Conservation (phyloP, 2,113 vertebrate genomes). For the Phalacrocorax carbo region DNA sequence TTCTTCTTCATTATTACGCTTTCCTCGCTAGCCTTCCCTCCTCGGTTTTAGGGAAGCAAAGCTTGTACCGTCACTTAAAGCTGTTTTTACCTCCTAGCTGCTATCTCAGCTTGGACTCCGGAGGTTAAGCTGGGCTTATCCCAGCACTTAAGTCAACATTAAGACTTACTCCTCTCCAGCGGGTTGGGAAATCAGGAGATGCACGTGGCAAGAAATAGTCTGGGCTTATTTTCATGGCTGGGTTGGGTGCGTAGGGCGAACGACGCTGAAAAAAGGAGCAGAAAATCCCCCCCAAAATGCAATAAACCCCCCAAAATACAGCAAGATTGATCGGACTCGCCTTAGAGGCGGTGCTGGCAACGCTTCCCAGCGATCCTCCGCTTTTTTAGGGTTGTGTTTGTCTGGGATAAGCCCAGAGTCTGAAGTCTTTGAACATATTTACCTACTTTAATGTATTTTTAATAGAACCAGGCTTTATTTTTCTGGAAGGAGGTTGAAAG, state of each 20-base stretch:
- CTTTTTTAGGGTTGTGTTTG: neutral
- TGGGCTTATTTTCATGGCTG: neutral
- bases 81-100: neutral
- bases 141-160: no score
- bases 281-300: neutral
- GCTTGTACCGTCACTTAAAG: neutral
- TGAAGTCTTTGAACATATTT: accelerated
- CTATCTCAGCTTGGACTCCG: neutral
- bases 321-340: accelerated
- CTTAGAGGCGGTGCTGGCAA: neutral
- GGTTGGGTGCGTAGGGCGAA: neutral
- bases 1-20: no score
- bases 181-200: neutral
- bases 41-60: neutral
- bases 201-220: no score
- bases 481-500: neutral
- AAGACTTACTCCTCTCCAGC: accelerated
- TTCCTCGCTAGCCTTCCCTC: neutral
- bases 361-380: accelerated
- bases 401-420: neutral
- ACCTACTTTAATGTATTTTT: neutral
- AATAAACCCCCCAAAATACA: no score
- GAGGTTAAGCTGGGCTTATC: neutral
- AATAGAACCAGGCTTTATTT: no score
- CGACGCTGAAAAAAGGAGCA: neutral